phyloP scores from a whole-genome alignment of 2,888 invertebrate species.

The Temnothorax ravouxi region DNA sequence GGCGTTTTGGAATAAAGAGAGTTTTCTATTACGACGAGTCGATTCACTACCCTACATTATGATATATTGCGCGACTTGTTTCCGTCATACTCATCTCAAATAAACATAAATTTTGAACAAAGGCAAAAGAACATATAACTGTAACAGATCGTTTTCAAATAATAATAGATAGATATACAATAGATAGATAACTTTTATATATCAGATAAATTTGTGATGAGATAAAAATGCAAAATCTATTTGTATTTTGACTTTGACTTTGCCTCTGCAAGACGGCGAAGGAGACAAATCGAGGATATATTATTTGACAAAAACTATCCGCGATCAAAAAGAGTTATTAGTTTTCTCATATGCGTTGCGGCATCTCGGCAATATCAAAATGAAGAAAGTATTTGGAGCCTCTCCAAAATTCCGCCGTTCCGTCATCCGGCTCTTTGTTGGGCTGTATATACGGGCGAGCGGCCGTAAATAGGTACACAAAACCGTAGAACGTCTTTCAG shows the following conservation, averaged over 20 bases:
- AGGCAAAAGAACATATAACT: not conserved
- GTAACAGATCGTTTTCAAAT: not conserved
- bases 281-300: not conserved
- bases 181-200: not conserved
- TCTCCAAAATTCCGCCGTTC: constrained; percentile 6
- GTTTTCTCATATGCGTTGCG: not conserved
- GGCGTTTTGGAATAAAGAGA: no score
- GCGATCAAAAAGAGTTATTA: constrained; percentile 39
- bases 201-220: not conserved
- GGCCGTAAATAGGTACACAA: constrained; percentile 1
- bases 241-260: not conserved
- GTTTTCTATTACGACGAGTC: no score
- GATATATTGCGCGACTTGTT: not conserved
- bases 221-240: not conserved
- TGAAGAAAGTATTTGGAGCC: constrained; percentile 17
- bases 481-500: no score
- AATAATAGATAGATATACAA: not conserved
- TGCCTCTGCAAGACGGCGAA: not conserved
- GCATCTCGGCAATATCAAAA: not conserved
- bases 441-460: not conserved
- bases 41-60: no score
- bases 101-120: not conserved
- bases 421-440: not conserved
- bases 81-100: not conserved
- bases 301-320: not conserved